Evolutionary conservation across 2,797 vertebrate genomes (phyloP), one percentile per base, ranked within the genome.

Genomic region (Danionella dracula): DNA sequence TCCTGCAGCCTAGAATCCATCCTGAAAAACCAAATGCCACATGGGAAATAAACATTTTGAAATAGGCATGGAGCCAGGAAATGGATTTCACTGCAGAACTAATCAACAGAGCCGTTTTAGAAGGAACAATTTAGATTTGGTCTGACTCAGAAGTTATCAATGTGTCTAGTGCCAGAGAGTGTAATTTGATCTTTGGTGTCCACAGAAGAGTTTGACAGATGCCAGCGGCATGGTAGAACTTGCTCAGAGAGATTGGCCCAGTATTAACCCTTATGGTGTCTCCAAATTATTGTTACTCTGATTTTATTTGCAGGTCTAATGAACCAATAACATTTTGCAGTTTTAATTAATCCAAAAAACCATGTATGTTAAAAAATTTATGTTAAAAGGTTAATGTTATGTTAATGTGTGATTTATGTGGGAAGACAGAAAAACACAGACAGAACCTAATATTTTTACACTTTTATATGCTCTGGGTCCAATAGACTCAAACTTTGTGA

Each of bases 11-110:
- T 81, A 79, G 79, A 65, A 80, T 79, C 60, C 58, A 76, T 78
- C 78, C 81, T 81, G 55, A 62, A 83, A 82, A 85, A 83, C 80
- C 77, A 73, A 78, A 82, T 85, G 79, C 84, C 87, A 87, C 88
- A 74, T 74, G 89, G 89, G 88, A 90, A 90, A 90, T 90, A 89
- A 88, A 89, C 74, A 76, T 79, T 82, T 81, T 81, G 84, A 87
- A 90, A 87, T 84, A 89, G 85, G 84, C 83, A 84, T 67, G 53
- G 78, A 82, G 82, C 82, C 83, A 88, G 87, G 88, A 89, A 89
- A 89, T 90, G 78, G 85, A 87, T 89, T 88, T 88, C 85, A 88
- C 86, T 87, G 85, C 84, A 86, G 85, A 90, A 89, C 86, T 89
- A 90, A 90, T 90, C 87, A 90, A 83, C 79, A 82, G 74, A 78